Evolutionary conservation across 2,113 vertebrate species (phyloP).

Genomic region (Calypte anna): DNA sequence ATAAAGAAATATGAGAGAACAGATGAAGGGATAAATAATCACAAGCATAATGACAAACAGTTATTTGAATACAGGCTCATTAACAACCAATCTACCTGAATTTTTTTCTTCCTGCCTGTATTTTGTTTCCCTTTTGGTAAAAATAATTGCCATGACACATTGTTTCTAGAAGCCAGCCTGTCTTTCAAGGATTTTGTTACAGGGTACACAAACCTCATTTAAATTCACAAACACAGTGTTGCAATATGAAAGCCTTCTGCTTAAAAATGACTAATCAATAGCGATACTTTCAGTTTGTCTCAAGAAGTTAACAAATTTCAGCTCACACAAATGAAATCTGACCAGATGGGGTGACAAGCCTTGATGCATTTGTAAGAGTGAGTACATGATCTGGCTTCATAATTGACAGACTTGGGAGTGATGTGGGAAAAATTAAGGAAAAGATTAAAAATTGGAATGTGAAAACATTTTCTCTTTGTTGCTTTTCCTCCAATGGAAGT

Average conservation of each 20-base stretch:
- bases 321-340: slow-evolving; percentile 30
- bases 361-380: slow-evolving; percentile 21
- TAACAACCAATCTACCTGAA: not conserved
- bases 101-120: not conserved
- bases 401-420: not conserved
- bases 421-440: not conserved
- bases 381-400: slow-evolving; percentile 16
- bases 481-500: not conserved
- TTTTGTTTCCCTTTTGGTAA: not conserved
- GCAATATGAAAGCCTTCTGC: slow-evolving; percentile 16
- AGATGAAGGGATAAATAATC: not conserved
- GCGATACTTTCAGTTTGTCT: slow-evolving; percentile 20
- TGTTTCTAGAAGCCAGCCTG: not conserved
- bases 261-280: slow-evolving; percentile 33
- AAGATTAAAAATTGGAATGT: not conserved
- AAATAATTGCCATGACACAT: not conserved
- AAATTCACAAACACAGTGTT: not conserved
- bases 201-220: not conserved
- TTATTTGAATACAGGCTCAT: not conserved
- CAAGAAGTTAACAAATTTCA: slow-evolving; percentile 25
- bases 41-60: not conserved
- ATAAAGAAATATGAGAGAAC: not conserved
- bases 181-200: slow-evolving; percentile 15
- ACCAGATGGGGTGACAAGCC: not conserved
- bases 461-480: not conserved